phyloP scores from a whole-genome alignment of 2,888 invertebrate genomes.

The Ceramica pisi region DNA sequence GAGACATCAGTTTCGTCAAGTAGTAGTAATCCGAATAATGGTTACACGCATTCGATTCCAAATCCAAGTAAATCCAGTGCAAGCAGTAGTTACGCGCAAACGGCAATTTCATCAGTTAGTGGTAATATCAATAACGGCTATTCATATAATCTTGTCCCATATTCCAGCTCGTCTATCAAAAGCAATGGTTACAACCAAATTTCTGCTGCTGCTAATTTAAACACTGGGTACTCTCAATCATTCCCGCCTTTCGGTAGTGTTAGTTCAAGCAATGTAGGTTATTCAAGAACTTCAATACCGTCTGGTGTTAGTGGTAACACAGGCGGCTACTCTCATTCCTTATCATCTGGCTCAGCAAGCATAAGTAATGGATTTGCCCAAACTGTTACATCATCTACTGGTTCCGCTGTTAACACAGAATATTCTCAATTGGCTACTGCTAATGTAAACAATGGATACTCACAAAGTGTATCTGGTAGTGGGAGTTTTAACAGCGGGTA shows the following conservation, averaged over 20 bases:
- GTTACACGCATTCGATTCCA: slow-evolving; percentile 1
- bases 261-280: slow-evolving; percentile 29
- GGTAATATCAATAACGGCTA: slow-evolving; percentile 9
- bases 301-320: slow-evolving; percentile 11
- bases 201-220: slow-evolving; percentile 1
- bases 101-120: slow-evolving; percentile 1
- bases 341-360: background rate
- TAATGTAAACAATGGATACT: slow-evolving; percentile 39
- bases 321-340: slow-evolving; percentile 26
- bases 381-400: slow-evolving; percentile 5
- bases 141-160: background rate
- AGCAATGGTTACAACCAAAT: slow-evolving; percentile 12
- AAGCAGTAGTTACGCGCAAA: slow-evolving; percentile 19
- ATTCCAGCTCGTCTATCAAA: slow-evolving; percentile 6
- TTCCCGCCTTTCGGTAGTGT: background rate
- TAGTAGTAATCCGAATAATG: slow-evolving; percentile 19
- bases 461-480: slow-evolving; percentile 18
- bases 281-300: slow-evolving; percentile 2
- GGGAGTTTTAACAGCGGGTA: slow-evolving; percentile 9
- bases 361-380: slow-evolving; percentile 14
- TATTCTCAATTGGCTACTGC: slow-evolving; percentile 14
- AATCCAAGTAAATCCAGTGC: slow-evolving; percentile 28
- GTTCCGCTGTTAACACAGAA: background rate
- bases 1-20: background rate
- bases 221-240: slow-evolving; percentile 17